Base-by-base conservation (phyloP, 2,888 invertebrate species). In the Dichetophora obliterata region DNA sequence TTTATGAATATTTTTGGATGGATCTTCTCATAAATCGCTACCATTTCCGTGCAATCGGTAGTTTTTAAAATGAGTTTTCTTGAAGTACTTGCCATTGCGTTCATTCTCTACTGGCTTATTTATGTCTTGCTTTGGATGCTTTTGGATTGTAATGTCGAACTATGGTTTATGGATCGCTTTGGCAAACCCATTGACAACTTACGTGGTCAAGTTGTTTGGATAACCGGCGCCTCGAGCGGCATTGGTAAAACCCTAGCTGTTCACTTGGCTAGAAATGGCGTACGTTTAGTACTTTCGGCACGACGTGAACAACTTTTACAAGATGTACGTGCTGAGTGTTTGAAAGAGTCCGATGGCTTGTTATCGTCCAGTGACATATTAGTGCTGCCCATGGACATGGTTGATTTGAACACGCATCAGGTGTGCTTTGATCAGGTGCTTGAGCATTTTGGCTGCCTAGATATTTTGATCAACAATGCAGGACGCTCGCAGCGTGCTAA, bases 141-240 rank as follows among this genome's bases (percentile, higher is more conserved):
- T 34, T 84, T 91, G 34, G 94, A 94, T 83, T 92, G 92, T 82
- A 93, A 94, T 88, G 86, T 93, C 27, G 88, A 90, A 66, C 86
- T 93, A 63, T 91, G 91, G 77, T 91, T 91, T 77, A 91, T 91
- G 65, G 91, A 92, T 74, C 91, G 90, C 81, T 92, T 93, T 85
- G 93, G 94, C 50, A 91, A 91, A 80, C 90, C 91, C 4, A 89
- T 92, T 73, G 90, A 89, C 57, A 85, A 88, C 4, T 87, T 94
- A 72, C 88, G 90, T 63, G 93, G 93, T 0, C 93, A 95, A 88
- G 95, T 95, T 5, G 92, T 95, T 2, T 96, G 96, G 93, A 93
- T 96, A 81, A 95, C 95, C 1, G 96, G 96, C 57, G 94, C 95
- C 0, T 95, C 95, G 0, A 94, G 94, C 89, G 96, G 96, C 16